These are phyloP conservation scores for Neelides sp. DNA, from an alignment of 1,140 invertebrate genomes.

Conservation along the genomic window DNA sequence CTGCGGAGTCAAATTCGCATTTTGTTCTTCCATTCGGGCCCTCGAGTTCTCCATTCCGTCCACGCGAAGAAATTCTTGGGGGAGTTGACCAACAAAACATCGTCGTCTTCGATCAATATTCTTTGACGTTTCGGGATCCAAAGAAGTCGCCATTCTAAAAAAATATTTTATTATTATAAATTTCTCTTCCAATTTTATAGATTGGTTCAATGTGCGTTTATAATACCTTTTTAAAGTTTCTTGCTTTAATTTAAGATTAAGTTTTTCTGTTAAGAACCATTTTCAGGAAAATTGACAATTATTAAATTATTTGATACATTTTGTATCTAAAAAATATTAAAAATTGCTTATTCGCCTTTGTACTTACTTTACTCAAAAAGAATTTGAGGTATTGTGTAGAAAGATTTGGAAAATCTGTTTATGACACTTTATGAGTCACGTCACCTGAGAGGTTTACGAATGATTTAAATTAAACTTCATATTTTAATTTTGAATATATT, in stretches of 20 bases:
- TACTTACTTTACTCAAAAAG: too few relatives aligned
- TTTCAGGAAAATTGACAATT: too few relatives aligned
- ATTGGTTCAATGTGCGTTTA: neutral
- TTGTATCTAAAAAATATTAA: too few relatives aligned
- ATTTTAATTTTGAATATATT: too few relatives aligned
- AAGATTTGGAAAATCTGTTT: too few relatives aligned
- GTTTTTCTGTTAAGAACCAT: neutral
- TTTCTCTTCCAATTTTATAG: neutral
- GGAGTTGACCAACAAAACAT: constrained; percentile 62
- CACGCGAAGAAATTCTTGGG: constrained; percentile 66
- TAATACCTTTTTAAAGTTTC: too few relatives aligned
- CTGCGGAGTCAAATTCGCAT: constrained; percentile 36
- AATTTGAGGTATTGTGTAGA: too few relatives aligned
- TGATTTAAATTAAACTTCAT: too few relatives aligned
- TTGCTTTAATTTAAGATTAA: neutral
- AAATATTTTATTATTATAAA: constrained; percentile 1
- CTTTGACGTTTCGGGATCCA: constrained; percentile 22
- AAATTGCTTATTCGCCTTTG: too few relatives aligned
- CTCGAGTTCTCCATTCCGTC: neutral
- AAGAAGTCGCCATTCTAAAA: constrained; percentile 21
- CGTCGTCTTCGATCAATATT: constrained; percentile 19
- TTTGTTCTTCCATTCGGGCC: constrained; percentile 4
- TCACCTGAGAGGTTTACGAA: too few relatives aligned
- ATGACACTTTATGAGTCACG: too few relatives aligned
- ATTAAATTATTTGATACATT: too few relatives aligned